phyloP scores from a whole-genome alignment of 1,140 invertebrate species.

The Eurosta solidaginis region DNA sequence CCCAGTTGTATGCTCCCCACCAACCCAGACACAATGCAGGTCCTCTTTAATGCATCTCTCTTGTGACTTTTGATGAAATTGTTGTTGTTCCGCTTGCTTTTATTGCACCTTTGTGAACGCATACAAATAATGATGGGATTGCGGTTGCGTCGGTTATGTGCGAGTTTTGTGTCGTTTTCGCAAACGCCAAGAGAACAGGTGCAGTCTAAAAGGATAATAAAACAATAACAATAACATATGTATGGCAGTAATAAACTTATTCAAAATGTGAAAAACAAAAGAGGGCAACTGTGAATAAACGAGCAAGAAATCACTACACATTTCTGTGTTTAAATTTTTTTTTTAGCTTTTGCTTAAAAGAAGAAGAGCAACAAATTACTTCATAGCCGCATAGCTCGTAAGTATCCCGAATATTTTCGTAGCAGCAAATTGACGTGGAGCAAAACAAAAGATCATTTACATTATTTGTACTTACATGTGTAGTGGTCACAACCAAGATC shows the following conservation, averaged over 20 bases:
- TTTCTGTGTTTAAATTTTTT: background rate
- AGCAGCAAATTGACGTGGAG: too few relatives aligned
- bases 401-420: too few relatives aligned
- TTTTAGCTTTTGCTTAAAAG: background rate
- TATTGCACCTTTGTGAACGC: background rate
- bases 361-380: too few relatives aligned
- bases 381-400: too few relatives aligned
- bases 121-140: conserved; percentile 2
- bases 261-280: background rate
- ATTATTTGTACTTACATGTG: too few relatives aligned
- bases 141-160: background rate
- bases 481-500: background rate
- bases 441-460: too few relatives aligned
- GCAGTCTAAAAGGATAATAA: background rate
- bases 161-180: background rate
- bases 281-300: background rate
- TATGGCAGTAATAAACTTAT: background rate
- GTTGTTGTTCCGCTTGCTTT: background rate
- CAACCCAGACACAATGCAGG: background rate
- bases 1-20: background rate
- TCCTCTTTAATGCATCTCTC: background rate
- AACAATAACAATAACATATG: background rate
- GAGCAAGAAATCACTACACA: background rate
- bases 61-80: background rate
- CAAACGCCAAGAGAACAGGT: conserved; percentile 13